phyloP scores from a whole-genome alignment of 1,140 invertebrate genomes.

The Vanessa tameamea region DNA sequence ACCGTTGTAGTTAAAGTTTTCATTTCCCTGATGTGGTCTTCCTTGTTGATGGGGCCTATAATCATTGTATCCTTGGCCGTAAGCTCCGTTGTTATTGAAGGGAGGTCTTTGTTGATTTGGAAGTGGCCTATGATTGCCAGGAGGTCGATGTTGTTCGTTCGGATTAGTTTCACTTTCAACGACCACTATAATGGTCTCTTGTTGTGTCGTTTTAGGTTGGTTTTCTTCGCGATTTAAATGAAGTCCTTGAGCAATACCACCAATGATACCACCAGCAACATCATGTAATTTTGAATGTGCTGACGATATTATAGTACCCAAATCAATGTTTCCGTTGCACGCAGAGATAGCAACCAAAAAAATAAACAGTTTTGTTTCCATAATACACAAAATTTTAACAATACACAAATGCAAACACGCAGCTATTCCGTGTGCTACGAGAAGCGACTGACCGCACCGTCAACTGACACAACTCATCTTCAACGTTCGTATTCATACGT shows the following conservation, averaged over 20 bases:
- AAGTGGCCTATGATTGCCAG: slow-evolving; percentile 19
- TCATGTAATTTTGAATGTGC: slow-evolving; percentile 37
- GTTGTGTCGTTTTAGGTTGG: slow-evolving; percentile 22
- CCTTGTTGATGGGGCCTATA: slow-evolving; percentile 12
- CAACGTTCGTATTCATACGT: slow-evolving; percentile 12
- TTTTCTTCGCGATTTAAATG: slow-evolving; percentile 38
- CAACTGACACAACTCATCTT: slow-evolving; percentile 37
- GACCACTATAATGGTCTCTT: slow-evolving; percentile 41
- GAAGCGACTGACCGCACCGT: slow-evolving; percentile 23
- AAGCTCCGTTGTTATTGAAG: slow-evolving; percentile 21
- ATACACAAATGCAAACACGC: slow-evolving; percentile 1
- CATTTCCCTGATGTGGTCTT: slow-evolving; percentile 13
- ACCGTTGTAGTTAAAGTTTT: slow-evolving; percentile 8
- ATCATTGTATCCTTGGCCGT: slow-evolving; percentile 19
- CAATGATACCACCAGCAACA: slow-evolving; percentile 38
- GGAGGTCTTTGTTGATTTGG: slow-evolving; percentile 25
- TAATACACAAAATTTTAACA: slow-evolving; percentile 29
- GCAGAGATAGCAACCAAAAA: slow-evolving; percentile 35
- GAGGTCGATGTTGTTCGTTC: slow-evolving; percentile 2
- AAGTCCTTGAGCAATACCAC: slow-evolving; percentile 35
- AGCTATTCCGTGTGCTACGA: slow-evolving; percentile 17
- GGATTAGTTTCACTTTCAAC: slow-evolving; percentile 33
- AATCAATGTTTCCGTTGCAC: slow-evolving; percentile 40
- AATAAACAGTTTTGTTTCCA: slow-evolving; percentile 42
- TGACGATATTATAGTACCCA: slow-evolving; percentile 39